Conservation (phyloP, 2,888 invertebrate species). For the Exephanes ischioxanthus region DNA sequence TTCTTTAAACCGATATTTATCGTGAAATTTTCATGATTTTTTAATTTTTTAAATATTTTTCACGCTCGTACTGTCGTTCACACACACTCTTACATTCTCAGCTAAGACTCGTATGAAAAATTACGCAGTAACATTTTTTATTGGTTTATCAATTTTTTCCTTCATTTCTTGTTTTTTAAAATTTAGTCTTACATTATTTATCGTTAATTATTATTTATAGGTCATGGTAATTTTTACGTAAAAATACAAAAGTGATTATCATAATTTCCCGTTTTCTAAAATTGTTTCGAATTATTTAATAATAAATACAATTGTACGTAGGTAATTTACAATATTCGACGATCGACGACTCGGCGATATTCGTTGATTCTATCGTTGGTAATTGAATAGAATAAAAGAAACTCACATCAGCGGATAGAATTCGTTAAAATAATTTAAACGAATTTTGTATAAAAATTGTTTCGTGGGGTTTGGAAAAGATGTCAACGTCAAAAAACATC, state of each 20-base stretch:
- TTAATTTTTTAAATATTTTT: conserved; percentile 49
- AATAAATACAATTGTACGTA: conserved; percentile 65
- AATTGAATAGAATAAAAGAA: conserved; percentile 41
- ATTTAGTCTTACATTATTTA: conserved; percentile 71
- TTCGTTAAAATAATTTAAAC: not conserved
- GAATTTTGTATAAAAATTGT: not conserved
- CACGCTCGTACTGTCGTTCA: conserved; percentile 53
- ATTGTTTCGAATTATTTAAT: conserved; percentile 68
- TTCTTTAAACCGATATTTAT: conserved; percentile 66
- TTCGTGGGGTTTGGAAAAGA: not conserved
- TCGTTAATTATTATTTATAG: conserved; percentile 69
- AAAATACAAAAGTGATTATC: conserved; percentile 81
- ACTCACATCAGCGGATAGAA: conserved; percentile 14
- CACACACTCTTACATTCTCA: conserved; percentile 61
- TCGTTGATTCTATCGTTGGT: conserved; percentile 63
- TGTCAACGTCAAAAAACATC: not conserved
- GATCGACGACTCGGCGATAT: conserved; percentile 60
- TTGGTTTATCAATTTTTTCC: conserved; percentile 69
- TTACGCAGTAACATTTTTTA: conserved; percentile 76
- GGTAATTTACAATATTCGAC: conserved; percentile 69
- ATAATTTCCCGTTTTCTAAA: conserved; percentile 73
- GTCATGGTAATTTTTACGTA: conserved; percentile 72
- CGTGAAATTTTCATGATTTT: conserved; percentile 53
- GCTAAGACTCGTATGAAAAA: conserved; percentile 78
- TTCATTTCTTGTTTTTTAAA: conserved; percentile 56